Base-by-base conservation (phyloP, 2,888 invertebrate species). In the Hypselothyrea guttata region DNA sequence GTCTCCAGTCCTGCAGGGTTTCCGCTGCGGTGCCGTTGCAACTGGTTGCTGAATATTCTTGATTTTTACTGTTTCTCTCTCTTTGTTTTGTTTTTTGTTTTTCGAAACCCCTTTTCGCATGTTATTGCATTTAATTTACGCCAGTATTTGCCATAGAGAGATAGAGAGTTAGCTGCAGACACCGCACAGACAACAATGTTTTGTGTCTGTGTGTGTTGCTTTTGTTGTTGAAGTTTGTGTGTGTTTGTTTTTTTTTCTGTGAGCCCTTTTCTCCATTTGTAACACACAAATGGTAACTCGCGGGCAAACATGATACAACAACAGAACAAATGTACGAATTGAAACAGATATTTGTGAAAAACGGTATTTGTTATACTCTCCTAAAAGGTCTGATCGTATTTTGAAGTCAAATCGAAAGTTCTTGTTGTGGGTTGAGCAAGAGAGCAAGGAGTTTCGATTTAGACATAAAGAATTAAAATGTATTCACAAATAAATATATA, bases 101-200 rank as follows among this genome's bases (percentile, higher is more conserved):
- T 66, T 42, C 64, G 57, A 42, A 28, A 34, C 47, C 58, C 41
- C 51, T 48, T 48, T 44, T 52, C 46, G 68, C 61, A 53, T 78
- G 72, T 79, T 84, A 75, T 83, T 84, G 75, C 83, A 81, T 79
- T 83, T 84, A 75, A 82, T 81, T 84, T 82, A 74, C 64, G 66
- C 56, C 74, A 75, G 65, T 60, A 69, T 69, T 62, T 59, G 59
- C 64, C 5, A 22, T 28, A 45, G 4, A 44, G 27, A 49, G 54
- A 46, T 12, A 11, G 52, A 45, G 37, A 9, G 15, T 52, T 42
- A 40, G 48, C 48, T 64, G 65, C 64, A 79, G 81, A 76, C 75
- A 41, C 46, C 35, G 46, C 64, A 69, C 71, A 83, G 79, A 78
- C 83, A 67, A 71, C 71, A 72, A 75, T 58, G 61, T 72, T 40